Percentiles rank a stretch among this genome's conserved stretches.
These are phyloP conservation scores for Sarcophaga caerulescens DNA, from an alignment of 2,888 invertebrate genomes.

Conservation along the genomic window DNA sequence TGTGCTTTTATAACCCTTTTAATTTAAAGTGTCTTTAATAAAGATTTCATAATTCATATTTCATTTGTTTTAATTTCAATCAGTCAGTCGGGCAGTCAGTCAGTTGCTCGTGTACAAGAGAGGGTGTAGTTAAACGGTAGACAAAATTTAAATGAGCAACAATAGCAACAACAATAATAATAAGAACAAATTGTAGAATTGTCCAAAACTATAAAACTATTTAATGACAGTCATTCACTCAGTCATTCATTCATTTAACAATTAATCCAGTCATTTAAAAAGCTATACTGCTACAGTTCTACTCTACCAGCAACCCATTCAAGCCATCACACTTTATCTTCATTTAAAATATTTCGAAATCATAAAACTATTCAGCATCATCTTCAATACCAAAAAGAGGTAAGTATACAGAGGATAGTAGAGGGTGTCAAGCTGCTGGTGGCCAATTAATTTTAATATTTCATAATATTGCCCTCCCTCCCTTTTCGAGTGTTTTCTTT, in stretches of 20 bases:
- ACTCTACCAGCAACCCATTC: background rate
- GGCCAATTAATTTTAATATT: conserved; percentile 60
- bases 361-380: conserved; percentile 6
- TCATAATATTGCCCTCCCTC: background rate
- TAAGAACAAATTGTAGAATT: background rate
- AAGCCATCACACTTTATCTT: background rate
- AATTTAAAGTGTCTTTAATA: too few species aligned
- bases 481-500: background rate
- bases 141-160: background rate
- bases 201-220: conserved; percentile 51
- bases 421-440: conserved; percentile 23
- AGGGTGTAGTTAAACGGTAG: background rate
- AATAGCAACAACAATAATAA: background rate
- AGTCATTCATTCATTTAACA: conserved; percentile 56
- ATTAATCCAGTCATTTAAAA: conserved; percentile 57
- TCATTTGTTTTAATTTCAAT: too few species aligned
- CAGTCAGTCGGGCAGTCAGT: too few species aligned
- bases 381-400: conserved; percentile 2
- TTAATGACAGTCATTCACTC: conserved; percentile 42
- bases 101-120: background rate
- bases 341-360: background rate
- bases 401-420: background rate
- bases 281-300: conserved; percentile 21
- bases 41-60: too few species aligned
- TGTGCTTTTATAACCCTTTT: too few species aligned